These are phyloP conservation scores for Drosophila bifasciata DNA, from an alignment of 1,140 invertebrate genomes.

Conservation along the genomic window DNA sequence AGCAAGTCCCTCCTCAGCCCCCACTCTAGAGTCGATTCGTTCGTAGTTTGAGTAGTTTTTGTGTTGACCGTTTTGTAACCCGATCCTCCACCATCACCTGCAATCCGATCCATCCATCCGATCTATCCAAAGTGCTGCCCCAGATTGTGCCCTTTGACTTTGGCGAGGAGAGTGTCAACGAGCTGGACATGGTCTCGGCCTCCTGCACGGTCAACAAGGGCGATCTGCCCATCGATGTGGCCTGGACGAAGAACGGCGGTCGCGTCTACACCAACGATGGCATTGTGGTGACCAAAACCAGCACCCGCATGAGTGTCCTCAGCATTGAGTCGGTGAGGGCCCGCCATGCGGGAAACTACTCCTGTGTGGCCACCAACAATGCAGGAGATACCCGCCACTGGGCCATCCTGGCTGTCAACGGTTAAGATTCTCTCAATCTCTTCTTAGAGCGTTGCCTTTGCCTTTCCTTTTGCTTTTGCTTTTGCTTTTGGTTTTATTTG, in stretches of 20 bases:
- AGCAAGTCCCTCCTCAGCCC: not conserved
- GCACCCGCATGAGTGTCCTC: slow-evolving; percentile 88
- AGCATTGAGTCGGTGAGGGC: slow-evolving; percentile 88
- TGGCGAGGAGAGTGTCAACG: slow-evolving; percentile 89
- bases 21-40: slow-evolving; percentile 2
- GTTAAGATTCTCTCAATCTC: slow-evolving; percentile 35
- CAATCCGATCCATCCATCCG: not conserved
- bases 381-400: slow-evolving; percentile 89
- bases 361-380: slow-evolving; percentile 90
- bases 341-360: slow-evolving; percentile 89
- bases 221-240: slow-evolving; percentile 91
- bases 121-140: slow-evolving; percentile 35
- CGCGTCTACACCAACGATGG: slow-evolving; percentile 82
- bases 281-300: slow-evolving; percentile 86
- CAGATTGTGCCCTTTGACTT: slow-evolving; percentile 86
- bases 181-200: slow-evolving; percentile 88
- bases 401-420: slow-evolving; percentile 85
- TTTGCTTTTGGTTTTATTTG: slow-evolving; percentile 45
- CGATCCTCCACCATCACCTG: not conserved
- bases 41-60: slow-evolving; percentile 26
- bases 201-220: slow-evolving; percentile 94
- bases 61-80: slow-evolving; percentile 20
- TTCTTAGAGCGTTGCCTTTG: slow-evolving; percentile 18
- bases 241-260: slow-evolving; percentile 86
- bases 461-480: slow-evolving; percentile 15